These are phyloP conservation scores for Sebastes itinus DNA, from an alignment of 2,797 vertebrate species.

Conservation along the genomic window DNA sequence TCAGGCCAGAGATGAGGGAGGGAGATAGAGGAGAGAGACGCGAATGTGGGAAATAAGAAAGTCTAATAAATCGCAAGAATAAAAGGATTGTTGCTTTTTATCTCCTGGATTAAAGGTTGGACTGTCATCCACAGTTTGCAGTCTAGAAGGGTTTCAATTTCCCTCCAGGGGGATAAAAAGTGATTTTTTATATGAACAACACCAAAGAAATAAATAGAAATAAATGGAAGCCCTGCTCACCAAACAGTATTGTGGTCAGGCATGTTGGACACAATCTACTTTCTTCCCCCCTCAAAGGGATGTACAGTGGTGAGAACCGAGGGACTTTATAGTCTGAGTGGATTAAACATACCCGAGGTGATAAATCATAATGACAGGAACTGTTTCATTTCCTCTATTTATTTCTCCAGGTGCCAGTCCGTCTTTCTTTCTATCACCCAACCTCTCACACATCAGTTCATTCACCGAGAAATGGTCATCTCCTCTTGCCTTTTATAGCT, in stretches of 20 bases:
- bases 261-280: constrained; percentile 33
- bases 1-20: constrained; percentile 42
- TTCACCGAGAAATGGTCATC: background rate
- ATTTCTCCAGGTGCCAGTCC: constrained; percentile 26
- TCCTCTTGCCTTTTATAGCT: background rate
- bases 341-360: constrained; percentile 41
- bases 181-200: background rate
- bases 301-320: constrained; percentile 10
- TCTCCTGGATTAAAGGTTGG: constrained; percentile 32
- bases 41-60: constrained; percentile 25
- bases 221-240: constrained; percentile 31
- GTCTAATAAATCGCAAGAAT: constrained; percentile 9
- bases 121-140: constrained; percentile 22
- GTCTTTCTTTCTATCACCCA: constrained; percentile 18
- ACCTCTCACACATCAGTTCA: constrained; percentile 7
- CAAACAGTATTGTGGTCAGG: constrained; percentile 4
- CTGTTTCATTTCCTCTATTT: constrained; percentile 30
- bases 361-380: constrained; percentile 55
- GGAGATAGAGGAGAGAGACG: constrained; percentile 32
- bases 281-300: background rate
- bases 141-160: constrained; percentile 7
- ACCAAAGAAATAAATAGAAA: background rate
- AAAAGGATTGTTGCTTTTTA: constrained; percentile 12
- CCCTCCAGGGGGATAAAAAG: background rate
- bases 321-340: constrained; percentile 5